Base-by-base conservation (phyloP, 2,797 vertebrate species). In the Mallotus villosus region DNA sequence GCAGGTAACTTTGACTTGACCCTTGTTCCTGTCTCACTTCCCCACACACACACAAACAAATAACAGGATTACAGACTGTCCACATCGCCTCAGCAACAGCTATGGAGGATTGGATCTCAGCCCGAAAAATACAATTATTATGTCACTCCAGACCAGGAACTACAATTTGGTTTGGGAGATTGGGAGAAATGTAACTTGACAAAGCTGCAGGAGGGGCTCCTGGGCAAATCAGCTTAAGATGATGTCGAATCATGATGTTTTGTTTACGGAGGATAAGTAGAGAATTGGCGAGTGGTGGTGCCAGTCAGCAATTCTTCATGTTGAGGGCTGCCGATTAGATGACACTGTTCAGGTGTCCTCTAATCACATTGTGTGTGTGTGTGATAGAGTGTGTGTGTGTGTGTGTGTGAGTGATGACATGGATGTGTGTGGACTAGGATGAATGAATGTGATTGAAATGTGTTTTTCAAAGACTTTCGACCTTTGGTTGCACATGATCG, bases 311-410 rank as follows among this genome's bases (percentile, higher is more conserved):
- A 7, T 2, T 25, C 12, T 3, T 16, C 27, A 1, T 11, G 27
- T 17, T 19, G 27, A 19, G 1, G 61, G 2, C 61, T 19, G 3
- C 0, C 19, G 12, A 34, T 34, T 63, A 17, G 12, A 62, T 17
- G 5, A 19, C 60, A 32, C 22, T 32, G 27, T 16, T 63, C 61
- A 63, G 29, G 16, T 34, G 60, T 32, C 60, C 60, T 62, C 22
- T 4, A 61, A 61, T 24, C 4, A 19, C 16, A 34, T 29, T 24
- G 12, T 25, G 17, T 51, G 22, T 8, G n/a, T 65, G 63, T 67
- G 21, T 53, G 21, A 55, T 24, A 21, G n/a, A n/a, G n/a, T 64
- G 63, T 66, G n/a, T 51, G n/a, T 67, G 46, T 27, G 22, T 51
- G 46, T 55, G 11, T 21, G 60, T 62, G 22, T 34, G 29, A 29